Percentiles rank a stretch among this genome's conserved stretches.
These are phyloP conservation scores for Xanthorhoe designata DNA, from an alignment of 2,888 invertebrate species.

Conservation along the genomic window DNA sequence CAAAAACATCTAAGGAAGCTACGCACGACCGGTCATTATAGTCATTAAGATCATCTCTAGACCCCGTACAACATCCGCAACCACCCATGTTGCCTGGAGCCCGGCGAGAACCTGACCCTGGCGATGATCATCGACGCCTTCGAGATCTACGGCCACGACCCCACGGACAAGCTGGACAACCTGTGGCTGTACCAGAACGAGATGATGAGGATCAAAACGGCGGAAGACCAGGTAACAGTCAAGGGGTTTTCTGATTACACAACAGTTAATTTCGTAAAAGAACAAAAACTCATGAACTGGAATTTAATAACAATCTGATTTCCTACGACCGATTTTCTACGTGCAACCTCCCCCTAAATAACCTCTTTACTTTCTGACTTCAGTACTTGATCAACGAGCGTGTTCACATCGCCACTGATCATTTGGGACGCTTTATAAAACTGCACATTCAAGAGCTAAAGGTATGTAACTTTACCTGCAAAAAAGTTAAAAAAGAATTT, in stretches of 20 bases:
- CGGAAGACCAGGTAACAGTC: conserved; percentile 72
- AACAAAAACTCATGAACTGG: no score
- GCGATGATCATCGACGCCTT: conserved; percentile 82
- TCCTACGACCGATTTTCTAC: no score
- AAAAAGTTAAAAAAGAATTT: no score
- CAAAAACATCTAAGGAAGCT: no score
- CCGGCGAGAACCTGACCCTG: conserved; percentile 72
- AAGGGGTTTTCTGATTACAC: no score
- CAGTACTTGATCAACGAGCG: conserved; percentile 78
- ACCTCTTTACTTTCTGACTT: conserved; percentile 40
- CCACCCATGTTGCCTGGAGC: conserved; percentile 74
- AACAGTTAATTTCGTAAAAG: no score
- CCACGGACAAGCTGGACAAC: conserved; percentile 78
- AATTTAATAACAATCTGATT: no score
- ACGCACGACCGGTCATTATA: no score
- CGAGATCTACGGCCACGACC: conserved; percentile 81
- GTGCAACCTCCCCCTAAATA: no score
- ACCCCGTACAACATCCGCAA: conserved; percentile 71
- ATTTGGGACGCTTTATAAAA: conserved; percentile 71
- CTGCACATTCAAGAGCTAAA: conserved; percentile 76
- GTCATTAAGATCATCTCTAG: conserved; percentile 1
- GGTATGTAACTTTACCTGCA: conserved; percentile 51
- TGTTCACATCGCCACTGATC: conserved; percentile 76
- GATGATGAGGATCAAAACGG: conserved; percentile 76
- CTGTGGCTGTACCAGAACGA: conserved; percentile 77